Base-by-base conservation (phyloP, 2,888 invertebrate species). In the Zootermopsis nevadensis region DNA sequence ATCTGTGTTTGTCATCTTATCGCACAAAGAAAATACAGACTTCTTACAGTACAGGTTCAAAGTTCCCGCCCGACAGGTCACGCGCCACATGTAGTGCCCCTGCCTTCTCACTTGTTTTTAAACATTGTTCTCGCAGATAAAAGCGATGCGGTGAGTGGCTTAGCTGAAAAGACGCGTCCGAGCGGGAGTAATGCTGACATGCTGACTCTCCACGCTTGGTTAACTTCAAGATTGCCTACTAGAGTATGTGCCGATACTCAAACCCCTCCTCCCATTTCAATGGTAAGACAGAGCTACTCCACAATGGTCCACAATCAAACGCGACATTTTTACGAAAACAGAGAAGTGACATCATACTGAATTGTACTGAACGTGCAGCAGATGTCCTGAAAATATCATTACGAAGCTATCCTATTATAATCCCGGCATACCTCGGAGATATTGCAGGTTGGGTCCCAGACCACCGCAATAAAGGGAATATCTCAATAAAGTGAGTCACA, bases 171-270 rank as follows among this genome's bases (percentile, higher is more conserved):
- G 79, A 53, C 27, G 79, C 79, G 66, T 30, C 79, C 60, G 79
- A 79, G 66, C 79, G 79, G n/a, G 38, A 27, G 38, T 79, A 79
- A 79, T 79, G 66, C 31, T 33, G 60, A 79, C 55, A 79, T 35
- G 35, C 48, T 30, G 77, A 24, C n/a, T 31, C 35, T 35, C 66
- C 82, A 76, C 82, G 82, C 66, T 82, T 82, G 82, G 82, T 82
- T 82, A 77, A 77, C 82, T 82, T 24, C 82, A 69, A 82, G 82
- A 82, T 82, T 76, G 79, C 30, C 38, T 22, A 55, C 77, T 55
- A 60, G 53, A 79, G 27, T 10, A 24, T 27, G 31, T 31, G 24
- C 31, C n/a, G 15, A 4, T 22, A 38, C 0, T 76, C 33, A 76
- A 24, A 35, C 22, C 27, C 33, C 22, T 1, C 76, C 30, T 33